Evolutionary conservation across 2,797 vertebrate genomes (phyloP).

Genomic region (Sebastiscus tertius): DNA sequence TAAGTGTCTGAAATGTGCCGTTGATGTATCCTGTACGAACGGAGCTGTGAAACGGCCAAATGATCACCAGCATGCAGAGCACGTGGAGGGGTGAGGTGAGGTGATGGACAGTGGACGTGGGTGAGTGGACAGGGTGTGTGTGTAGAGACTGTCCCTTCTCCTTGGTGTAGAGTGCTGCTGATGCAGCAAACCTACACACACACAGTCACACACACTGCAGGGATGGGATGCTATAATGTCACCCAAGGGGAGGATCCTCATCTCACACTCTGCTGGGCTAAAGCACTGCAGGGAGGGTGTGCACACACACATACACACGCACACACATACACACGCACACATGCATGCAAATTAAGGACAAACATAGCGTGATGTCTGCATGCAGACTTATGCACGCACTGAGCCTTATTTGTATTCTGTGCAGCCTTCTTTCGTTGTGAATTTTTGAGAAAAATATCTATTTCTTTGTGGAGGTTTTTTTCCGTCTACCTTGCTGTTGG

Average conservation of each 20-base stretch:
- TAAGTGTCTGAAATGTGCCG: not conserved
- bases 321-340: not conserved
- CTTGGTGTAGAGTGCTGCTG: slow-evolving; percentile 56
- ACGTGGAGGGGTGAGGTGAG: not conserved
- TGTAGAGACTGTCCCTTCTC: slow-evolving; percentile 24
- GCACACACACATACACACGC: not conserved
- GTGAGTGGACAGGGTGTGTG: slow-evolving; percentile 1
- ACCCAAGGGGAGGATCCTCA: slow-evolving; percentile 53
- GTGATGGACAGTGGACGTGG: slow-evolving; percentile 4
- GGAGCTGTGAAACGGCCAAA: not conserved
- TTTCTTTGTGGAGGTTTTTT: not conserved
- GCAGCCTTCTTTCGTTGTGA: not conserved
- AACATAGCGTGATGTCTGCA: not conserved
- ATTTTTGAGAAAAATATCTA: not conserved
- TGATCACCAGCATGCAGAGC: not conserved
- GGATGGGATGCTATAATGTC: slow-evolving; percentile 47
- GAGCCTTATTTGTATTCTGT: slow-evolving; percentile 21
- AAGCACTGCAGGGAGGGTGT: slow-evolving; percentile 39
- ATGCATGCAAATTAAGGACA: not conserved
- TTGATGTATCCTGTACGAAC: not conserved
- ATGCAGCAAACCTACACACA: slow-evolving; percentile 31
- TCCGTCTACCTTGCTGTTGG: not conserved
- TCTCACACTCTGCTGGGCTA: slow-evolving; percentile 54
- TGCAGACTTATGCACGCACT: not conserved
- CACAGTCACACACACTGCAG: slow-evolving; percentile 40